Evolutionary conservation across 2,113 vertebrate species (phyloP).

Genomic region (Potamarius usumacintae): DNA sequence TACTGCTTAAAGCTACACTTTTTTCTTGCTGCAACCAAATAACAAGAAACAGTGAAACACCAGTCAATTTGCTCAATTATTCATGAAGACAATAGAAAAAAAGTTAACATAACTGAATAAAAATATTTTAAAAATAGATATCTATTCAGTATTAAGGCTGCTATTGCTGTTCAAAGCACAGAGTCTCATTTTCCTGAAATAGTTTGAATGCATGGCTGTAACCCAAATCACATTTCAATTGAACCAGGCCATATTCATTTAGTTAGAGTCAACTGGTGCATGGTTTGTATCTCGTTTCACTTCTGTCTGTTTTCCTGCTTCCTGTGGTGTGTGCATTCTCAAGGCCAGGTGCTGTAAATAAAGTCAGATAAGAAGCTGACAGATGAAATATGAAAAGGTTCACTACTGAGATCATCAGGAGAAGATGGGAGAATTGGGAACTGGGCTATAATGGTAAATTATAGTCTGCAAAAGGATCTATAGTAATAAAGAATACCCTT

Average conservation of each 20-base stretch:
- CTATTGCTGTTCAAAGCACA: neutral
- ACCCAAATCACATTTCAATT: neutral
- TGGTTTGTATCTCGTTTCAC: neutral
- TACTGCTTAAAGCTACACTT: neutral
- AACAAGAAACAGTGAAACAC: neutral
- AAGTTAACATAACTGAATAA: neutral
- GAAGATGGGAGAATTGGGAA: neutral
- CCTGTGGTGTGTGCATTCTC: neutral
- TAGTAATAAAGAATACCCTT: slow-evolving; percentile 20
- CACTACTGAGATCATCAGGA: neutral
- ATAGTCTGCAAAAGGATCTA: slow-evolving; percentile 27
- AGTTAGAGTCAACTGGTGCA: neutral
- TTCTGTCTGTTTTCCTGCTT: slow-evolving; percentile 19
- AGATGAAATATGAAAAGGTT: slow-evolving; percentile 38
- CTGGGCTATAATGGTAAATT: neutral
- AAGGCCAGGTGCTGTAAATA: slow-evolving; percentile 16
- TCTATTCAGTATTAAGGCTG: neutral
- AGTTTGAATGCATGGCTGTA: neutral
- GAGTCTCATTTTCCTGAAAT: neutral
- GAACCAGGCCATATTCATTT: neutral
- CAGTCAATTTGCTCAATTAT: neutral
- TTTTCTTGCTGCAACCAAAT: neutral
- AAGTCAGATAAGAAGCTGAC: slow-evolving; percentile 30
- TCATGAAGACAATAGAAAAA: neutral
- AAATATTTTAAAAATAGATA: neutral